A percentile compares a stretch with the other conserved stretches of the same genome.
These are phyloP conservation scores for Psilopogon haemacephalus DNA, from an alignment of 2,113 vertebrate genomes.

Conservation along the genomic window DNA sequence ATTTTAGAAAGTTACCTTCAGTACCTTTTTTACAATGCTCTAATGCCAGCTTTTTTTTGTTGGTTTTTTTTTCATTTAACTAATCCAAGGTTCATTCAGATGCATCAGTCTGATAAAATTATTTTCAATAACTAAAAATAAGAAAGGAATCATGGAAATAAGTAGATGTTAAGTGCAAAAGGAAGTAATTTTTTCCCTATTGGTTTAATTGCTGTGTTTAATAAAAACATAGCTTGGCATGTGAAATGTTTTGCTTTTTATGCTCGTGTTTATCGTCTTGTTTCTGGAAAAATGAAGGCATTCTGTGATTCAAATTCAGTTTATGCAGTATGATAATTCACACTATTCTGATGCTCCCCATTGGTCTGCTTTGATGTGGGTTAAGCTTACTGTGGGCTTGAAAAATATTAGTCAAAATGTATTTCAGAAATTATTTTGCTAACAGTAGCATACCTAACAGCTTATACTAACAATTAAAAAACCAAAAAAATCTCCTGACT, in stretches of 20 bases:
- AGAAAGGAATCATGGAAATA: neutral
- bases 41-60: neutral
- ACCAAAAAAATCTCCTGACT: accelerated
- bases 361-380: neutral
- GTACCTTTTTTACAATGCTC: too few species aligned
- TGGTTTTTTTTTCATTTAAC: neutral
- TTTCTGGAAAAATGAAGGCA: neutral
- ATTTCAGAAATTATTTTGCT: neutral
- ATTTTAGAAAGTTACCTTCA: too few species aligned
- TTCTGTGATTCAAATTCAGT: neutral
- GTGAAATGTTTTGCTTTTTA: neutral
- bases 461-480: neutral
- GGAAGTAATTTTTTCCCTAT: neutral
- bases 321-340: neutral
- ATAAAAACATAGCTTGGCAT: neutral
- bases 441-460: neutral
- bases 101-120: neutral
- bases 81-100: neutral
- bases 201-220: neutral
- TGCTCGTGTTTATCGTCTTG: neutral
- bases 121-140: neutral
- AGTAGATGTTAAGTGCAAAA: neutral
- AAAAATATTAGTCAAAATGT: neutral
- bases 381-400: neutral
- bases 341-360: neutral